Conservation (phyloP, 2,888 invertebrate species). For the Cybosia mesomella region DNA sequence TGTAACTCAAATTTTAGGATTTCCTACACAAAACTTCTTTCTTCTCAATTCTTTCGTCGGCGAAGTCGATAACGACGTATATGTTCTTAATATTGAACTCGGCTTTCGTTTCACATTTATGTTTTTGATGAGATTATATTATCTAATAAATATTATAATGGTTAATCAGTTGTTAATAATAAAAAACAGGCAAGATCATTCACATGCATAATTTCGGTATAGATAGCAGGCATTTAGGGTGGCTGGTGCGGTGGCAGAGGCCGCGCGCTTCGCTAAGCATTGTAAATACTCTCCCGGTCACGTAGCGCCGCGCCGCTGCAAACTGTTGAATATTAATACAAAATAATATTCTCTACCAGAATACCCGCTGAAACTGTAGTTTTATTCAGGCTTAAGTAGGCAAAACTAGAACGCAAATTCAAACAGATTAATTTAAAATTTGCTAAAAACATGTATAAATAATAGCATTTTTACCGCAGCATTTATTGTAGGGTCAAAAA, state of each 20-base stretch:
- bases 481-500: not conserved
- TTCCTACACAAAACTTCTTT: no score
- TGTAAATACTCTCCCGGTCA: constrained; percentile 82
- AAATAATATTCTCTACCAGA: constrained; percentile 75
- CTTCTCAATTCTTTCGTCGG: no score
- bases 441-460: not conserved
- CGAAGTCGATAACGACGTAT: no score
- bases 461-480: not conserved
- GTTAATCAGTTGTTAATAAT: constrained; percentile 22
- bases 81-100: not conserved
- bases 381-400: constrained; percentile 58
- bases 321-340: constrained; percentile 84
- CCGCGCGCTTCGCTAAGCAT: constrained; percentile 79
- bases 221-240: constrained; percentile 51
- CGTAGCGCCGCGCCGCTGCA: constrained; percentile 74
- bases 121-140: no score
- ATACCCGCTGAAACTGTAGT: constrained; percentile 64
- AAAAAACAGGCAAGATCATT: constrained; percentile 49
- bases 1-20: no score
- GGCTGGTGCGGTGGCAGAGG: constrained; percentile 58
- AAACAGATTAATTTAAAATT: constrained; percentile 13
- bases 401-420: constrained; percentile 52
- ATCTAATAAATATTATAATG: constrained; percentile 18
- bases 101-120: no score
- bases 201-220: constrained; percentile 64